phyloP scores from a whole-genome alignment of 2,113 vertebrate genomes.

The Mobula birostris region DNA sequence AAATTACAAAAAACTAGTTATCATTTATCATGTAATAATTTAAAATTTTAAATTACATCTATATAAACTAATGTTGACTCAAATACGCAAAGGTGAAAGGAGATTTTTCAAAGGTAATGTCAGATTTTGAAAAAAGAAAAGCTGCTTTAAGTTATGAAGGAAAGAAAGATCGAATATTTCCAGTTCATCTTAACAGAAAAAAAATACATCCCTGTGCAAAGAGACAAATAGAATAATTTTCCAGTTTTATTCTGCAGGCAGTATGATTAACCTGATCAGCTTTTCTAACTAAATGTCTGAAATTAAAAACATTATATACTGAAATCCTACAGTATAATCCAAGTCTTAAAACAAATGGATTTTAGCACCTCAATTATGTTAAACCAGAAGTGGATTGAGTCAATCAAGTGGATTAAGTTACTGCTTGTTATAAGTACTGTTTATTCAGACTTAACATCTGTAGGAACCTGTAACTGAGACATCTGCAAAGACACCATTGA shows the following conservation, averaged over 20 bases:
- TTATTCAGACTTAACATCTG: background rate
- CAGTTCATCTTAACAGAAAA: background rate
- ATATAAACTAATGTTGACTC: background rate
- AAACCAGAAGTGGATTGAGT: background rate
- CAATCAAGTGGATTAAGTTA: background rate
- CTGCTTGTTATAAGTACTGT: background rate
- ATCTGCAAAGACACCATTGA: constrained; percentile 22
- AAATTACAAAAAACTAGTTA: background rate
- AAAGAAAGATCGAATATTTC: too few species aligned
- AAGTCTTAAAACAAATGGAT: background rate
- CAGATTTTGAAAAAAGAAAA: background rate
- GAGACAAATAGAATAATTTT: background rate
- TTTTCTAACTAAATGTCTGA: background rate
- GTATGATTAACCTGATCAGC: background rate
- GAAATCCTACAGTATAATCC: background rate
- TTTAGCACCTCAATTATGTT: constrained; percentile 17
- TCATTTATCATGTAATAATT: background rate
- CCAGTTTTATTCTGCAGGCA: background rate
- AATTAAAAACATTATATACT: background rate
- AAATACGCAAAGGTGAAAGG: background rate
- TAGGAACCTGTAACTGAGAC: background rate
- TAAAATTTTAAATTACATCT: background rate
- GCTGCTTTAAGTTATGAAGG: background rate
- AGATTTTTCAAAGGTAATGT: background rate
- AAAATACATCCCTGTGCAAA: background rate